Evolutionary conservation across 1,140 invertebrate genomes (phyloP).

Genomic region (Coelopa frigida): DNA sequence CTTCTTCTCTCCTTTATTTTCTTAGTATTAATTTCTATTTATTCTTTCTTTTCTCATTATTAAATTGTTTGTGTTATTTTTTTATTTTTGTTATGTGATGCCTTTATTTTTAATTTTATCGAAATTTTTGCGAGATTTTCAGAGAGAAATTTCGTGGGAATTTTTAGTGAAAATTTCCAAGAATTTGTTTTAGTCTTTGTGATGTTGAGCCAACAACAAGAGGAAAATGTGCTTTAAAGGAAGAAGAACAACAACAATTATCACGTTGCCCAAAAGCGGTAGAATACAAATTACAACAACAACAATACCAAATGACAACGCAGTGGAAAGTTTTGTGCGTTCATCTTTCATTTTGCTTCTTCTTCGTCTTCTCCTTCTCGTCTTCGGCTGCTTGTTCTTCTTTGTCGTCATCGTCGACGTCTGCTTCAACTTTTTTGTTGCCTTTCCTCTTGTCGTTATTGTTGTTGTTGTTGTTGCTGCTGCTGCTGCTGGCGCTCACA

Average conservation of each 20-base stretch:
- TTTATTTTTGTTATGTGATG: no score
- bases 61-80: no score
- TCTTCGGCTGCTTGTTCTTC: constrained; percentile 3
- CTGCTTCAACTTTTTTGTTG: background rate
- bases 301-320: background rate
- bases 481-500: background rate
- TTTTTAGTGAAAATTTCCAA: no score
- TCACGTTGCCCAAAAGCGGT: background rate
- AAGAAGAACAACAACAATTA: constrained; percentile 3
- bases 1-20: no score
- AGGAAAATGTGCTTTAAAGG: constrained; percentile 1
- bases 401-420: background rate
- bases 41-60: no score
- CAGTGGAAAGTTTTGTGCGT: background rate
- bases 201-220: background rate
- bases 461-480: constrained; percentile 1
- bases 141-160: no score
- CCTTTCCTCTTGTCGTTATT: background rate
- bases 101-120: no score
- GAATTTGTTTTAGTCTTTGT: no score
- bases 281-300: constrained; percentile 4
- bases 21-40: no score
- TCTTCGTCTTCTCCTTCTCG: background rate
- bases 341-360: background rate
- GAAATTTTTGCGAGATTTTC: no score